Evolutionary conservation across 1,140 invertebrate genomes (phyloP).

Genomic region (Drosophila nigrodunni): DNA sequence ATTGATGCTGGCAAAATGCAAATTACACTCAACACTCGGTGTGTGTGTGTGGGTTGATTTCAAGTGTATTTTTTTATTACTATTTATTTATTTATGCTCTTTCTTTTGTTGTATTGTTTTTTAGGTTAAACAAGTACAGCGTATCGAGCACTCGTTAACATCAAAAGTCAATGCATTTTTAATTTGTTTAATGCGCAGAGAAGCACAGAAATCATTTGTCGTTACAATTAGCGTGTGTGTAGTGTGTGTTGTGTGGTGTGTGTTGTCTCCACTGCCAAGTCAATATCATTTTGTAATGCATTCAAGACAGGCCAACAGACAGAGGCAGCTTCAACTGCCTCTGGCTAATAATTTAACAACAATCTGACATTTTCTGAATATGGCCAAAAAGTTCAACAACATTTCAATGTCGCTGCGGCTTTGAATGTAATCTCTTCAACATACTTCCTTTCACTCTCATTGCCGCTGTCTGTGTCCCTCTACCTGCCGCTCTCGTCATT

Average conservation of each 20-base stretch:
- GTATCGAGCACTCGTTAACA: slow-evolving; percentile 67
- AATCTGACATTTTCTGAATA: slow-evolving; percentile 53
- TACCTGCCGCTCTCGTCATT: slow-evolving; percentile 37
- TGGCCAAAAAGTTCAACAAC: slow-evolving; percentile 68
- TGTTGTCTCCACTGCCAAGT: slow-evolving; percentile 31
- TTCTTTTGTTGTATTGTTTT: slow-evolving; percentile 46
- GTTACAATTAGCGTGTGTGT: slow-evolving; percentile 63
- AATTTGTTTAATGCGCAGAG: slow-evolving; percentile 72
- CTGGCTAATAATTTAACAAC: slow-evolving; percentile 37
- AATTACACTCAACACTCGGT: slow-evolving; percentile 53
- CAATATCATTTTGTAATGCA: slow-evolving; percentile 58
- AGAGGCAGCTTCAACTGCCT: slow-evolving; percentile 25
- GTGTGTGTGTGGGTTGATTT: slow-evolving; percentile 58
- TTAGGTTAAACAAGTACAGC: slow-evolving; percentile 69
- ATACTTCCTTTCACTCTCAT: slow-evolving; percentile 38
- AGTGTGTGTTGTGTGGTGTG: not conserved
- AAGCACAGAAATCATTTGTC: slow-evolving; percentile 58
- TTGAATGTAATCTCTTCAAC: slow-evolving; percentile 10
- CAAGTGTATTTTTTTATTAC: slow-evolving; percentile 49
- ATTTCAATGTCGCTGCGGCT: slow-evolving; percentile 70
- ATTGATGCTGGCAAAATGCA: slow-evolving; percentile 65
- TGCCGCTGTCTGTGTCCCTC: slow-evolving; percentile 25
- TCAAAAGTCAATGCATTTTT: slow-evolving; percentile 77
- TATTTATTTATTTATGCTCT: slow-evolving; percentile 15
- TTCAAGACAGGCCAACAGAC: slow-evolving; percentile 2